These are phyloP conservation scores for Strix uralensis DNA, from an alignment of 2,113 vertebrate species.

Conservation along the genomic window DNA sequence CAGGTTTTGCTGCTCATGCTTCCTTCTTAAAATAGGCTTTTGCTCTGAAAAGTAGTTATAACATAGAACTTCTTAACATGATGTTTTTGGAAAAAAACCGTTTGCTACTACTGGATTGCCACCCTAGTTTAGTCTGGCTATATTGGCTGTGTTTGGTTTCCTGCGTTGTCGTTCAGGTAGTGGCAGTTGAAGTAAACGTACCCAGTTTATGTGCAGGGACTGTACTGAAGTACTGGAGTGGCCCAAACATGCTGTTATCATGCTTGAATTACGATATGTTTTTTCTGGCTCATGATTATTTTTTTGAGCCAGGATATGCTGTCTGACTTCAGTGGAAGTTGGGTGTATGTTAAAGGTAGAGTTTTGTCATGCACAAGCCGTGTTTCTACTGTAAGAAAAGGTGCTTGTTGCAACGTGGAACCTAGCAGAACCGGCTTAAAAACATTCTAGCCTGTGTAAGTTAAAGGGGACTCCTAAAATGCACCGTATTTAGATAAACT, in stretches of 20 bases:
- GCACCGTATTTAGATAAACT: background rate
- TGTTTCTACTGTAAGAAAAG: background rate
- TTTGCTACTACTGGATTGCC: background rate
- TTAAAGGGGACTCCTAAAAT: background rate
- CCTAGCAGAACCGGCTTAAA: background rate
- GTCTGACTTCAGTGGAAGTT: background rate
- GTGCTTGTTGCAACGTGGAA: background rate
- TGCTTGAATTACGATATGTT: background rate
- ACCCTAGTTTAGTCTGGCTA: background rate
- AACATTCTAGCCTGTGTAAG: background rate
- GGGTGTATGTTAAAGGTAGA: background rate
- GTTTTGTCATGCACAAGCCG: background rate
- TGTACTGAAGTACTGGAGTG: background rate
- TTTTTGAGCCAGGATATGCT: background rate
- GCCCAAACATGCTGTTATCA: rapidly evolving
- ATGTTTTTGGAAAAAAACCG: background rate
- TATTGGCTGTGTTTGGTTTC: background rate
- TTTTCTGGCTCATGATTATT: background rate
- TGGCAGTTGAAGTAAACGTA: background rate
- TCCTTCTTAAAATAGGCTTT: background rate
- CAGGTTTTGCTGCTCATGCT: background rate
- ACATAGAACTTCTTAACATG: background rate
- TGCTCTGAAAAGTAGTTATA: background rate
- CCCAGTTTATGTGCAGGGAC: background rate
- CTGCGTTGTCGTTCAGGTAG: background rate